Evolutionary conservation across 2,113 vertebrate species (phyloP), one percentile per base, ranked within the genome.

Genomic region (Brachionichthys hirsutus): DNA sequence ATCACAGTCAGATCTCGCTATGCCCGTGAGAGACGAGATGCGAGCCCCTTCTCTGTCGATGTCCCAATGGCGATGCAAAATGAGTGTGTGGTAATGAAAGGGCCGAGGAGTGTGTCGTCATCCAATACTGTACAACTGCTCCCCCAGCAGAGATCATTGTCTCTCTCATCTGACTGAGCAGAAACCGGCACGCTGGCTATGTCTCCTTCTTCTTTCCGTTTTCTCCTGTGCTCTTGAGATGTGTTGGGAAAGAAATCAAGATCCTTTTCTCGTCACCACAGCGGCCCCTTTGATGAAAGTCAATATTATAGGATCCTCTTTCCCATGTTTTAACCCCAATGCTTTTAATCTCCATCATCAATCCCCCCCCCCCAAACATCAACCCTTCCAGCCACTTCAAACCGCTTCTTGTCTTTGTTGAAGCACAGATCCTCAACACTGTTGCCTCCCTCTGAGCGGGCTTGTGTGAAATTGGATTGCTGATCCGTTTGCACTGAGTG

Each of bases 381-480:
- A 50, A 44, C 45, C 66, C 68, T 54, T 64, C 30, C 54, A 76
- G 53, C 53, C 54, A 44, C 73, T 80, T 80, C 70, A 81, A 84
- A 82, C 70, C 64, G 60, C 70, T 54, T 73, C 64, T 70, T 24
- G 76, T 81, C 82, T 82, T 82, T 75, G 67, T 67, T 48, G 70
- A 75, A 71, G 78, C 72, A 71, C 36, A 59, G 76, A 81, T 89
- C 83, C 81, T 73, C 73, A 41, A 67, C 67, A 70, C 76, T 62
- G 20, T 62, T 36, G 70, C 64, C 78, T 78, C 77, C 77, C 76
- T 73, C 70, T 66, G 83, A 86, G 85, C 80, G 69, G 42, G 75
- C 77, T 68, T 85, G 87, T 92, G 89, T 90, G 88, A 91, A 91
- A 91, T 91, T 92, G 89, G 86, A 90, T 90, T 87, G 89, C 83